Evolutionary conservation across 2,888 invertebrate genomes (phyloP).

Genomic region (Melieria crassipennis): DNA sequence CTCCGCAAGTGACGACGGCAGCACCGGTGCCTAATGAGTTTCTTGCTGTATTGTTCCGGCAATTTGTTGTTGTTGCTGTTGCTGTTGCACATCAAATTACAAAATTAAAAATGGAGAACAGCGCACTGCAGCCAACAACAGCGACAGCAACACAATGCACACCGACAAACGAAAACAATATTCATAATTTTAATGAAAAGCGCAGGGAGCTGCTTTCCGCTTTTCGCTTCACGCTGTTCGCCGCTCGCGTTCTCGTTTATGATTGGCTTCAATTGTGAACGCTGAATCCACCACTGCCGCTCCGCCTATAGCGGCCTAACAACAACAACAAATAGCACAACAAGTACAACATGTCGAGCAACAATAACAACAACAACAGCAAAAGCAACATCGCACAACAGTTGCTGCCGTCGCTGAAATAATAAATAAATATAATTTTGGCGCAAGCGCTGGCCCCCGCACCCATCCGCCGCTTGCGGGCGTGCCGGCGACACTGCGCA

Average conservation of each 20-base stretch:
- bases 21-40: slow-evolving; percentile 36
- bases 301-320: slow-evolving; percentile 35
- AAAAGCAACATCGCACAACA: slow-evolving; percentile 30
- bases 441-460: slow-evolving; percentile 63
- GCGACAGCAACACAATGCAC: slow-evolving; percentile 29
- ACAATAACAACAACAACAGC: slow-evolving; percentile 43
- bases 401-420: slow-evolving; percentile 48
- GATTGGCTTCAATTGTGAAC: slow-evolving; percentile 53
- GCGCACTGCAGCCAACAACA: slow-evolving; percentile 17
- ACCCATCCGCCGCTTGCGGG: slow-evolving; percentile 8
- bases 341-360: slow-evolving; percentile 47
- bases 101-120: slow-evolving; percentile 59
- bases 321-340: slow-evolving; percentile 39
- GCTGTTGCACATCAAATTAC: slow-evolving; percentile 54
- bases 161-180: slow-evolving; percentile 46
- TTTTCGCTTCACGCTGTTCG: slow-evolving; percentile 7
- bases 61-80: slow-evolving; percentile 27
- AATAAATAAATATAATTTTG: slow-evolving; percentile 66
- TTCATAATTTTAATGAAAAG: slow-evolving; percentile 56
- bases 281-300: slow-evolving; percentile 35
- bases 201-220: slow-evolving; percentile 23
- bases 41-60: slow-evolving; percentile 36
- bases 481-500: background rate
- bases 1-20: background rate
- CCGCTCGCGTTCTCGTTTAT: slow-evolving; percentile 45